phyloP scores from a whole-genome alignment of 2,113 vertebrate genomes.

The Patagioenas fasciata region DNA sequence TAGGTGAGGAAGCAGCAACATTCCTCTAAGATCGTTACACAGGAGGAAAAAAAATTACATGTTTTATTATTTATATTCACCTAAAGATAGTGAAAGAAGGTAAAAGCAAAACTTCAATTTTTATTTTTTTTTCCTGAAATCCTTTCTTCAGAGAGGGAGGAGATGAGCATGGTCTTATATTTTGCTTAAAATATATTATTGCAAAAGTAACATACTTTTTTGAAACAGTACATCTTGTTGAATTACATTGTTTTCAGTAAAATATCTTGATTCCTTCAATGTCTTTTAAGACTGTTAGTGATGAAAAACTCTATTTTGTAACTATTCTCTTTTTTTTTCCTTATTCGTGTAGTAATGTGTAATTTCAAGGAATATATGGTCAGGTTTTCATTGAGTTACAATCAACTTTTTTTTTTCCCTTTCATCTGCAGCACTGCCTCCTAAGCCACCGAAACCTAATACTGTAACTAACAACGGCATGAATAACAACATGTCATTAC shows the following conservation, averaged over 20 bases:
- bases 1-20: constrained; percentile 37
- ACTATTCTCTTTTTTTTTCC: not conserved
- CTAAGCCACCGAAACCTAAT: constrained; percentile 92
- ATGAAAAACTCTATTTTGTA: not conserved
- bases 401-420: not conserved
- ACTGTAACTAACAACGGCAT: constrained; percentile 93
- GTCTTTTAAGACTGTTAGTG: not conserved
- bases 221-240: not conserved
- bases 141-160: not conserved
- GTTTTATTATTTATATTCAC: constrained; percentile 42
- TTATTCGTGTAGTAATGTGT: not conserved
- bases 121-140: not conserved
- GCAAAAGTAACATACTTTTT: not conserved
- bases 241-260: not conserved
- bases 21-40: constrained; percentile 60
- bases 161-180: not conserved
- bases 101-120: constrained; percentile 40
- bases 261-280: not conserved
- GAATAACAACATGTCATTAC: constrained; percentile 98
- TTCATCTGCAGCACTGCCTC: constrained; percentile 89
- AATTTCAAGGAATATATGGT: not conserved
- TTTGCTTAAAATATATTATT: not conserved
- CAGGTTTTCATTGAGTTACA: not conserved
- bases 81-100: not conserved
- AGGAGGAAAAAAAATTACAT: not conserved